phyloP scores from a whole-genome alignment of 2,888 invertebrate species.

The Himalopsyche tibetana region DNA sequence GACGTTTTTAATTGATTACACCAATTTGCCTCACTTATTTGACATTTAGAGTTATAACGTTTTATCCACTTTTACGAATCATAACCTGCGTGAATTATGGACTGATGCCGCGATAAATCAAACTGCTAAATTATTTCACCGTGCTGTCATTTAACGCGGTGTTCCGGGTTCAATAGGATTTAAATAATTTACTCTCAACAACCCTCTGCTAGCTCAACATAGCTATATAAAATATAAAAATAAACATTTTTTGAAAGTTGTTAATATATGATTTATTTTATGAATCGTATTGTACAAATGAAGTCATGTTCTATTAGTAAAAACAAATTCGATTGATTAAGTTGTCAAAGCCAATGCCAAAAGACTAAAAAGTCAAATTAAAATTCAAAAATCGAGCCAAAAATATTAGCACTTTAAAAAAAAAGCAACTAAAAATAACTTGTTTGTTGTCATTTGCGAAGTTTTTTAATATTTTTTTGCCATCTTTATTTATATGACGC shows the following conservation, averaged over 20 bases:
- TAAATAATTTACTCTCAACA: too few species aligned
- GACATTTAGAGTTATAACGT: constrained; percentile 11
- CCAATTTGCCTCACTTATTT: constrained; percentile 30
- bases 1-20: constrained; percentile 22
- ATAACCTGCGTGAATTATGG: constrained; percentile 22
- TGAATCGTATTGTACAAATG: not conserved
- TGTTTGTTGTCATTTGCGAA: too few species aligned
- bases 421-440: too few species aligned
- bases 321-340: not conserved
- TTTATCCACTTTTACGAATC: constrained; percentile 26
- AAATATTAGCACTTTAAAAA: too few species aligned
- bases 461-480: too few species aligned
- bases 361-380: not conserved
- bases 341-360: not conserved
- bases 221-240: too few species aligned
- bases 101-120: not conserved
- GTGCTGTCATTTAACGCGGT: not conserved
- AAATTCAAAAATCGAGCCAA: too few species aligned
- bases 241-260: too few species aligned
- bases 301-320: not conserved
- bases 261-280: too few species aligned
- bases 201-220: too few species aligned
- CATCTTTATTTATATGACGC: too few species aligned
- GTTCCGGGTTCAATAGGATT: not conserved
- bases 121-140: not conserved